Conservation (phyloP, 1,140 invertebrate genomes). For the Colletes latitarsis region DNA sequence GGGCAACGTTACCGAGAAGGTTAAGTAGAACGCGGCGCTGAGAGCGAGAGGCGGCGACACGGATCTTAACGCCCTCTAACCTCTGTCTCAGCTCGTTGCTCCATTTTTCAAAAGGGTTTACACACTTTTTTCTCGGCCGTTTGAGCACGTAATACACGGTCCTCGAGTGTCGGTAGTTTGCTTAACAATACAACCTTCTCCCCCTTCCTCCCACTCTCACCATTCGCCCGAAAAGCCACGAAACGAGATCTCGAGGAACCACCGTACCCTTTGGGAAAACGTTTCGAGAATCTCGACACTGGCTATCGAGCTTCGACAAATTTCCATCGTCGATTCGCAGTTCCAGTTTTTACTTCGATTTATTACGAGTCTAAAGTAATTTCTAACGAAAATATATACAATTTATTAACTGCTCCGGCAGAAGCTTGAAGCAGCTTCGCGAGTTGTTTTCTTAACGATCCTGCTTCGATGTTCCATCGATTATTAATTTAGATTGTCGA, state of each 20-base stretch:
- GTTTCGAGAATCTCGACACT: no score
- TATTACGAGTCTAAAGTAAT: no score
- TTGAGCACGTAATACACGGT: slow-evolving; percentile 71
- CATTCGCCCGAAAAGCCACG: slow-evolving; percentile 3
- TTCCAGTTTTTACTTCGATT: background rate
- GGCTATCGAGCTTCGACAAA: background rate
- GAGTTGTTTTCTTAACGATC: background rate
- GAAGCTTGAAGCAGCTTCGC: no score
- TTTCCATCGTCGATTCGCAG: background rate
- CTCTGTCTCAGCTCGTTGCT: slow-evolving; percentile 63
- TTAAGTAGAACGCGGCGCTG: slow-evolving; percentile 52
- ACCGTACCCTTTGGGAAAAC: background rate
- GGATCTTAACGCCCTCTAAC: slow-evolving; percentile 66
- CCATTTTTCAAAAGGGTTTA: slow-evolving; percentile 74
- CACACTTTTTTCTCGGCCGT: slow-evolving; percentile 68
- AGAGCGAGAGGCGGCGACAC: slow-evolving; percentile 37
- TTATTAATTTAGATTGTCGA: background rate
- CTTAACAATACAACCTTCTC: slow-evolving; percentile 67
- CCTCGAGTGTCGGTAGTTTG: slow-evolving; percentile 73
- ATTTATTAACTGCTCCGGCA: no score
- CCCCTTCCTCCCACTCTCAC: no score
- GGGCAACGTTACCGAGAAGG: slow-evolving; percentile 35
- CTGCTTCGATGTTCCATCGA: no score
- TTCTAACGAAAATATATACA: no score
- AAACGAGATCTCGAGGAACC: slow-evolving; percentile 13